Evolutionary conservation across 2,888 invertebrate genomes (phyloP), one percentile per base, ranked within the genome.

Genomic region (Lasioglossum villosulum): DNA sequence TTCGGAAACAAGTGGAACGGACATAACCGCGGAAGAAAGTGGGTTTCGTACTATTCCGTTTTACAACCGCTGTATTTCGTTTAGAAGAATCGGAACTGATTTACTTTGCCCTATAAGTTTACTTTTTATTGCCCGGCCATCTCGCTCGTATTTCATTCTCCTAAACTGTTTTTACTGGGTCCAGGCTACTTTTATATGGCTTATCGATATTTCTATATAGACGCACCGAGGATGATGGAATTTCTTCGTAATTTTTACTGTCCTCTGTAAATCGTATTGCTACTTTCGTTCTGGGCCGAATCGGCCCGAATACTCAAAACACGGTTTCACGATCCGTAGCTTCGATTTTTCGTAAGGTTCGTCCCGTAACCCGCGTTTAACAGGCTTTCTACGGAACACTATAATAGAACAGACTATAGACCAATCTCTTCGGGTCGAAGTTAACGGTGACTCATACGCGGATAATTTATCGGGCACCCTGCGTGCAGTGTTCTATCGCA

Each of bases 401-500:
- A 6, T 56, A n/a, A 30, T 27, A 30, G 6, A 27, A 6, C 14
- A 30, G 5, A 30, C 2, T 16, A 16, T 30, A 16, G 30, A 63
- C 5, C 63, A 12, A 27, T n/a, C 27, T 19, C 70, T n/a, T n/a
- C 45, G 80, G 48, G 68, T 39, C 19, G 56, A 30, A 63, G 75
- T 76, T 72, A 90, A 89, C 83, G 27, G 78, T 88, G 83, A 81
- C 75, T 86, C 85, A 74, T 79, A 78, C n/a, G n/a, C 79, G 72
- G 83, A 81, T 91, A 90, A 93, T 92, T 92, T 92, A 92, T 92
- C 82, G 90, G 88, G 78, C 84, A 84, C 84, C 84, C n/a, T 10
- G 52, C 84, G 89, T 89, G 91, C 88, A 89, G 77, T 77, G 88
- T 79, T 78, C 78, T 77, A 75, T 82, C 42, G 83, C 87, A 84